phyloP scores from a whole-genome alignment of 2,113 vertebrate genomes.

The Gallinago paraguaiae region DNA sequence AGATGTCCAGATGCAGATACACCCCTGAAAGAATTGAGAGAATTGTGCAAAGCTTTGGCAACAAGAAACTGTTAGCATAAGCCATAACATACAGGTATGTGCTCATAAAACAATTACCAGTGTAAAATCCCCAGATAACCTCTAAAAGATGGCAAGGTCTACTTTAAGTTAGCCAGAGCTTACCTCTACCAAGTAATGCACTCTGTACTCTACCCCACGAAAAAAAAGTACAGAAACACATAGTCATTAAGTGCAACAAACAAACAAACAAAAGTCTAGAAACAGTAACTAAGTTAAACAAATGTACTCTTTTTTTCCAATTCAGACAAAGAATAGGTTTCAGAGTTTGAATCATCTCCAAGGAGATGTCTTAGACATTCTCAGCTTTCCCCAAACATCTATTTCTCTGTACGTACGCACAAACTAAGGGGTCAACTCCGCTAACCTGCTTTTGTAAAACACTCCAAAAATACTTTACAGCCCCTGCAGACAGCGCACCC shows the following conservation, averaged over 20 bases:
- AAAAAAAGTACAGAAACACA: not conserved
- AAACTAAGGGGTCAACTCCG: not conserved
- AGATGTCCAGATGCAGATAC: not conserved
- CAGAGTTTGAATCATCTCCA: not conserved
- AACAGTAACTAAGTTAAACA: not conserved
- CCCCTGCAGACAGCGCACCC: not conserved
- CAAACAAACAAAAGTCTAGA: not conserved
- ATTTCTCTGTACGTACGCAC: fast-evolving
- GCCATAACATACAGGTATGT: not conserved
- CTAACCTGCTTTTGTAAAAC: not conserved
- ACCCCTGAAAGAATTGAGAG: fast-evolving
- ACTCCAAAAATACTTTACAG: not conserved
- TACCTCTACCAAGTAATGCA: not conserved
- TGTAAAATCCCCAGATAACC: not conserved
- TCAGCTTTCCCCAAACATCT: fast-evolving
- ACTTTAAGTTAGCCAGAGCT: not conserved
- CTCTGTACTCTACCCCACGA: not conserved
- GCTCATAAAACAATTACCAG: not conserved
- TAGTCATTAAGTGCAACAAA: not conserved
- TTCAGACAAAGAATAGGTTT: not conserved
- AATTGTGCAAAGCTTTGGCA: not conserved
- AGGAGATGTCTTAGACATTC: not conserved
- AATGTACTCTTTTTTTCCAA: not conserved
- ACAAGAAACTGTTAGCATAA: not conserved
- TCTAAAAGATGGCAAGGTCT: not conserved